phyloP scores from a whole-genome alignment of 2,113 vertebrate genomes.

The Xenopus laevis region DNA sequence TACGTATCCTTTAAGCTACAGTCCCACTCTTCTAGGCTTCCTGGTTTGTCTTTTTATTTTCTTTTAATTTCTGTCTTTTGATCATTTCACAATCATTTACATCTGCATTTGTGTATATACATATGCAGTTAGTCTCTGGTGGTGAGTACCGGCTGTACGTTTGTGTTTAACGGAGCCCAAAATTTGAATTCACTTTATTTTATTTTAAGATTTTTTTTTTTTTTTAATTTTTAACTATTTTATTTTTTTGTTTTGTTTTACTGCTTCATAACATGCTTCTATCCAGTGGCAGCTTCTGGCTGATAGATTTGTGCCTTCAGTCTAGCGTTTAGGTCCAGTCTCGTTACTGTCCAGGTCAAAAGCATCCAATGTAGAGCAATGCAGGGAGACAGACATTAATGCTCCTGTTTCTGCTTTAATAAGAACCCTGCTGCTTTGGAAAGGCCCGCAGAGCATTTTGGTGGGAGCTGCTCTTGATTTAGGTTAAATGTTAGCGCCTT shows the following conservation, averaged over 20 bases:
- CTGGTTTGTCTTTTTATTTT: slow-evolving; percentile 52
- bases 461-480: not conserved
- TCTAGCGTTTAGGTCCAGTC: slow-evolving; percentile 51
- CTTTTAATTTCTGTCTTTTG: slow-evolving; percentile 63
- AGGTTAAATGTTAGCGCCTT: slow-evolving; percentile 8
- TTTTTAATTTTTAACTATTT: not conserved
- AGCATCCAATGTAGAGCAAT: slow-evolving; percentile 48
- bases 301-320: slow-evolving; percentile 52
- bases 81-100: slow-evolving; percentile 71
- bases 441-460: not conserved
- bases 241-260: slow-evolving; percentile 8
- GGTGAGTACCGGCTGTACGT: slow-evolving; percentile 31
- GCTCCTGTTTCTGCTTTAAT: not conserved
- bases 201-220: not conserved
- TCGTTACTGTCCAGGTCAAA: slow-evolving; percentile 45
- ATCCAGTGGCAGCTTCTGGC: slow-evolving; percentile 53
- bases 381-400: slow-evolving; percentile 26
- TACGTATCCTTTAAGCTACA: no score
- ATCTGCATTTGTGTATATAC: slow-evolving; percentile 71
- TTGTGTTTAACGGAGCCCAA: slow-evolving; percentile 53
- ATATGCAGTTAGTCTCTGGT: slow-evolving; percentile 54
- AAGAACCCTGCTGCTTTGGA: slow-evolving; percentile 2
- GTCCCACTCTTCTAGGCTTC: slow-evolving; percentile 44
- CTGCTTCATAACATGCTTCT: slow-evolving; percentile 50
- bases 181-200: slow-evolving; percentile 16